Percentiles rank a stretch among this genome's conserved stretches.
These are phyloP conservation scores for Otus sunia DNA, from an alignment of 2,113 vertebrate species.

Conservation along the genomic window DNA sequence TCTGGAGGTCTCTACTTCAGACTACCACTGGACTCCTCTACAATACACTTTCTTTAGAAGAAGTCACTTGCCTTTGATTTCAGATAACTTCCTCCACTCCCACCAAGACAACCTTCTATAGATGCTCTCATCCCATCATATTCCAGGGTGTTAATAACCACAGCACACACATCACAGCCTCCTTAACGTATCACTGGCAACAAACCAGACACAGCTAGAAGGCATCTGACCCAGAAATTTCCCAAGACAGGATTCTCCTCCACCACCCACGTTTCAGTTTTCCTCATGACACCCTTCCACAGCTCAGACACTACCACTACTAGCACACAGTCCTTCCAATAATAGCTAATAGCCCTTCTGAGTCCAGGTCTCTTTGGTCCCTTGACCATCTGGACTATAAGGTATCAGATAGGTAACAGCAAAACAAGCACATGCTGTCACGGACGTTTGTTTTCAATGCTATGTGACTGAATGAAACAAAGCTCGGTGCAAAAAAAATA, in stretches of 20 bases:
- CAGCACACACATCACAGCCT: neutral
- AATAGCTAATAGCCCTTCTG: neutral
- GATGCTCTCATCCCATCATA: rapidly evolving
- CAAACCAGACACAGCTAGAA: neutral
- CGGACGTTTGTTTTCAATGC: neutral
- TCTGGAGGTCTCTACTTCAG: neutral
- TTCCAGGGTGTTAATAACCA: neutral
- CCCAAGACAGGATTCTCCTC: neutral
- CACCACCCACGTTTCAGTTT: neutral
- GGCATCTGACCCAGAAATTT: neutral
- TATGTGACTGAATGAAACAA: neutral
- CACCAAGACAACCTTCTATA: neutral
- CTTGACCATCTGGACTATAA: neutral
- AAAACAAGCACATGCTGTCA: neutral
- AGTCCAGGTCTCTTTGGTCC: neutral
- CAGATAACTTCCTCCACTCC: neutral
- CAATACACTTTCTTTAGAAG: neutral
- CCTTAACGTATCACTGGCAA: neutral
- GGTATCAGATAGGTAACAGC: neutral
- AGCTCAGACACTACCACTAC: neutral
- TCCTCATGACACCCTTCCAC: neutral
- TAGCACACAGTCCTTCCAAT: neutral
- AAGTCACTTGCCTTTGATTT: neutral
- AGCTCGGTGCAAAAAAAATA: neutral
- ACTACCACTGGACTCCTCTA: neutral